Conservation (phyloP, 2,797 vertebrate genomes). For the Acanthurus lineatus region DNA sequence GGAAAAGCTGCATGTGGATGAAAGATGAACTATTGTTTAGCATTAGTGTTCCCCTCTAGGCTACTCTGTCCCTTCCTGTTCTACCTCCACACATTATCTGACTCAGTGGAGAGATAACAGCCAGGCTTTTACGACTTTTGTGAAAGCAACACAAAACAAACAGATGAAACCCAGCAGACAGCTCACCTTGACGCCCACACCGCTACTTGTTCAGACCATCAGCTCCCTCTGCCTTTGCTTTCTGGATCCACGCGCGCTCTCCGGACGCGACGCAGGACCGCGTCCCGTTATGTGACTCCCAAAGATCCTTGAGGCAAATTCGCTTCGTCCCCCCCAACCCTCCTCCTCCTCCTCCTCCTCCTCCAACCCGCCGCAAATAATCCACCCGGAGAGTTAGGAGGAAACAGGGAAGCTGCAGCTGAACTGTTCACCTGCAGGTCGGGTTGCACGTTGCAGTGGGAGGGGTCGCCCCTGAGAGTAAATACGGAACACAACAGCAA, state of each 20-base stretch:
- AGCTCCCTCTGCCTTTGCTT: slow-evolving; percentile 1
- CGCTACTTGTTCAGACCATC: slow-evolving; percentile 19
- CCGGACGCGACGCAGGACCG: slow-evolving; percentile 6
- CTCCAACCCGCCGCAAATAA: neutral
- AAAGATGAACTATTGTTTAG: neutral
- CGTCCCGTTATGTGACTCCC: slow-evolving; percentile 16
- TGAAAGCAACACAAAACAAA: neutral
- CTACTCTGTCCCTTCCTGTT: too few species aligned
- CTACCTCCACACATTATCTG: neutral
- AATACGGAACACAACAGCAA: slow-evolving; percentile 26
- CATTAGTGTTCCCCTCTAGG: neutral
- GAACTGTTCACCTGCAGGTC: slow-evolving; percentile 68
- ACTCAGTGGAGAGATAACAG: neutral
- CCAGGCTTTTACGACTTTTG: neutral
- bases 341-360: too few species aligned
- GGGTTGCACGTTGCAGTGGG: slow-evolving; percentile 54
- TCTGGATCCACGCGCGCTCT: slow-evolving; percentile 25
- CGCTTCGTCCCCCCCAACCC: neutral
- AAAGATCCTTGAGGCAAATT: neutral
- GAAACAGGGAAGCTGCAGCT: slow-evolving; percentile 8
- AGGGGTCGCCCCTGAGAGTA: slow-evolving; percentile 45
- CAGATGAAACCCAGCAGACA: neutral
- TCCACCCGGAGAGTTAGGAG: neutral
- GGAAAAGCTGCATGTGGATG: neutral
- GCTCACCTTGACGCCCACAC: slow-evolving; percentile 60